These are phyloP conservation scores for Pseudococcus viburni DNA, from an alignment of 2,888 invertebrate genomes.

Conservation along the genomic window DNA sequence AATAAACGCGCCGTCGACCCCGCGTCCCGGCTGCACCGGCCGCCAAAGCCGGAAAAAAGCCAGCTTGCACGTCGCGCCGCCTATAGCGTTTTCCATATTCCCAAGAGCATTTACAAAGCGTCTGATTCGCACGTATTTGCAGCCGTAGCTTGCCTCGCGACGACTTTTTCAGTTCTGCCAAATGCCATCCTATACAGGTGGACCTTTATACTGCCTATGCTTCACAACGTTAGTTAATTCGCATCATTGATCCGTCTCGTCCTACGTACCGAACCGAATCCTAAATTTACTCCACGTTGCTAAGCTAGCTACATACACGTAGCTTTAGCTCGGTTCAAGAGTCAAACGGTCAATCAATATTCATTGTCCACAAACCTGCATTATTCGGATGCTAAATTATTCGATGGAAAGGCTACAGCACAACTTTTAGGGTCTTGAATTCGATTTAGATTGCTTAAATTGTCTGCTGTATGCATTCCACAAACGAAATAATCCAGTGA, in stretches of 20 bases:
- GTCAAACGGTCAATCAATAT: too few relatives aligned
- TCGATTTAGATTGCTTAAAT: too few relatives aligned
- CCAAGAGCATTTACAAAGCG: not conserved
- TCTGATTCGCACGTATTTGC: not conserved
- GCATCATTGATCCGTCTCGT: not conserved
- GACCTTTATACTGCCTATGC: not conserved
- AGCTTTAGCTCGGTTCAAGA: too few relatives aligned
- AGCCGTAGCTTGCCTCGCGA: not conserved
- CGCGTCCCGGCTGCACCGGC: not conserved
- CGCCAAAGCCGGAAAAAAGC: not conserved
- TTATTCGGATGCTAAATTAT: too few relatives aligned
- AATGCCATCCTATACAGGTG: slow-evolving; percentile 5
- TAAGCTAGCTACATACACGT: too few relatives aligned
- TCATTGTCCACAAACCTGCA: too few relatives aligned
- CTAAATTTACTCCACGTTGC: not conserved
- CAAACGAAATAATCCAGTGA: too few relatives aligned
- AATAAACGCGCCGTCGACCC: not conserved
- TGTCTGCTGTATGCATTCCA: too few relatives aligned
- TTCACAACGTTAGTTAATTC: not conserved
- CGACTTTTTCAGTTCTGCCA: not conserved
- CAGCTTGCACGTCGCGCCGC: not conserved
- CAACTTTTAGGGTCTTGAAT: too few relatives aligned
- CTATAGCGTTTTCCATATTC: not conserved
- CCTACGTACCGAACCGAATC: not conserved
- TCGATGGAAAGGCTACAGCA: too few relatives aligned